Evolutionary conservation across 23 tunicate genomes (phyloP).

Genomic region (Styela clava): DNA sequence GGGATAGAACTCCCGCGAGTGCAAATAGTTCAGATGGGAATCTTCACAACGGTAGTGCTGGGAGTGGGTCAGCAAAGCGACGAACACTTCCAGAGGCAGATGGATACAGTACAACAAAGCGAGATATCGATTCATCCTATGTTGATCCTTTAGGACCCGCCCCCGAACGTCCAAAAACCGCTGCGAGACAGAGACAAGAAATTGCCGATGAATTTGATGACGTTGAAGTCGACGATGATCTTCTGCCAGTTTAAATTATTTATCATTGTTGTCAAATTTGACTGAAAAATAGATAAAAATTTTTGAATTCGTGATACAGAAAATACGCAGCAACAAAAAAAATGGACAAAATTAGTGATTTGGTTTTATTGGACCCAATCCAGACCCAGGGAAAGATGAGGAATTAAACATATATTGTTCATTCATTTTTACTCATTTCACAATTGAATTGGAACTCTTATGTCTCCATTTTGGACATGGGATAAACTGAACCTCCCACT

Average conservation of each 20-base stretch:
- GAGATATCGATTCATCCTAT: conserved; percentile 65
- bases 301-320: too few relatives aligned
- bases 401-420: too few relatives aligned
- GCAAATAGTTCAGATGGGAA: conserved; percentile 25
- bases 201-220: conserved; percentile 88
- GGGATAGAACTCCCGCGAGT: conserved; percentile 14
- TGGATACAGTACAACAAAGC: conserved; percentile 21
- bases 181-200: conserved; percentile 53
- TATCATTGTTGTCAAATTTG: not conserved
- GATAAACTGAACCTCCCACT: too few relatives aligned
- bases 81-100: conserved; percentile 23
- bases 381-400: too few relatives aligned
- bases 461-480: too few relatives aligned
- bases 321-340: too few relatives aligned
- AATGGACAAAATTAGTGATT: too few relatives aligned
- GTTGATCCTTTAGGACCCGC: conserved; percentile 89
- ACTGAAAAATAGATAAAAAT: too few relatives aligned
- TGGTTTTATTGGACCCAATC: too few relatives aligned
- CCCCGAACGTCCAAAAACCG: conserved; percentile 94
- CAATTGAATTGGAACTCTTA: too few relatives aligned
- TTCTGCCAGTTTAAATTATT: conserved; percentile 73
- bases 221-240: conserved; percentile 75
- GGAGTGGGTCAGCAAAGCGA: conserved; percentile 26
- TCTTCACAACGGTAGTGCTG: conserved; percentile 12
- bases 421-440: too few relatives aligned